phyloP scores from a whole-genome alignment of 2,797 vertebrate species.

The Smutsia gigantea region DNA sequence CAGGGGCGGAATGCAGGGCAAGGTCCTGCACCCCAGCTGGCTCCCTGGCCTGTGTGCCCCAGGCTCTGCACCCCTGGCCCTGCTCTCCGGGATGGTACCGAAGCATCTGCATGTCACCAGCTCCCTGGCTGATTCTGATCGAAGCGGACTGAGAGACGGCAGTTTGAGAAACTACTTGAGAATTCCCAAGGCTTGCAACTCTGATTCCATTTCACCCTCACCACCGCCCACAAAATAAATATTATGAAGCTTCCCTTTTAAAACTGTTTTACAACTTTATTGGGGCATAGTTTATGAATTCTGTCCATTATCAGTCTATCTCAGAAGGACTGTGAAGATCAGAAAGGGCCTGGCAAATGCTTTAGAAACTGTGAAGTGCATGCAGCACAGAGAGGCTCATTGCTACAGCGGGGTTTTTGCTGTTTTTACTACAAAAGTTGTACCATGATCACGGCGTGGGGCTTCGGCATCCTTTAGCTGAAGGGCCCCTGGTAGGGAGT shows the following conservation, averaged over 20 bases:
- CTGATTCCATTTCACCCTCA: not conserved
- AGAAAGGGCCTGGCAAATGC: fast-evolving
- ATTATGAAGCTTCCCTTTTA: not conserved
- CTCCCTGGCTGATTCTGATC: not conserved
- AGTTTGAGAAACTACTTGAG: not conserved
- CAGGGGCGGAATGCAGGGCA: not conserved
- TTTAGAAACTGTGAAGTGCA: not conserved
- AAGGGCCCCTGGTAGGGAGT: not conserved
- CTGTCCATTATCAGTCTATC: too few relatives aligned
- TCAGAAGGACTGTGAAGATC: not conserved
- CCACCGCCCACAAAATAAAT: not conserved
- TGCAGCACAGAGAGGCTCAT: fast-evolving
- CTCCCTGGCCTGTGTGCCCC: too few relatives aligned
- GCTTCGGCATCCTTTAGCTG: fast-evolving
- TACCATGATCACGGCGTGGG: fast-evolving
- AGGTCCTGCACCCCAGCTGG: too few relatives aligned
- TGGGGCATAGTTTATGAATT: not conserved
- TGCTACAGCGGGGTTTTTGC: fast-evolving
- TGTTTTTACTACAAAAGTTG: not conserved
- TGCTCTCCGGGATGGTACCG: fast-evolving
- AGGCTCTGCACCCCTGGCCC: too few relatives aligned
- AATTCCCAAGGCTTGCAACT: fast-evolving
- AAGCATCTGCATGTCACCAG: too few relatives aligned
- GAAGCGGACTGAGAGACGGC: fast-evolving
- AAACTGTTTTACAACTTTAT: not conserved